phyloP scores from a whole-genome alignment of 2,113 vertebrate species.

The Dipodomys ordii region DNA sequence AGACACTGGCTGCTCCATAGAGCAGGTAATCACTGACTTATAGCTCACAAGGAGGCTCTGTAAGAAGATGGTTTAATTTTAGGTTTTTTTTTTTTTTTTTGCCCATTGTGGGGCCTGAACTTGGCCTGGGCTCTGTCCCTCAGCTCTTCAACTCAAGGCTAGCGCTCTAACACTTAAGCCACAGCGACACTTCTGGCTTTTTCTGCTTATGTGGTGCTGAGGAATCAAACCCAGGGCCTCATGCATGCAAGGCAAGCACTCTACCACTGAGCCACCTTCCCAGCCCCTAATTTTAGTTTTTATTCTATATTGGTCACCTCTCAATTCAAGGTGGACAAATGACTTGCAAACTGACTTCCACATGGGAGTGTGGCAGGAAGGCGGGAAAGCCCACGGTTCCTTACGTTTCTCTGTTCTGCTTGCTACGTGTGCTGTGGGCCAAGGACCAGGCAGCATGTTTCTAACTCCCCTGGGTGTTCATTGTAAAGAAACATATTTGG shows the following conservation, averaged over 20 bases:
- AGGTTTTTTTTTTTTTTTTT: neutral
- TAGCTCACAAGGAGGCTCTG: neutral
- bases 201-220: no score
- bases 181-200: no score
- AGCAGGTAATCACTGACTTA: neutral
- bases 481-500: neutral
- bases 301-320: neutral
- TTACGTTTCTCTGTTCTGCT: neutral
- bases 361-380: neutral
- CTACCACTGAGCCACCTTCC: no score
- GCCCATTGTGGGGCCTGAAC: no score
- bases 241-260: no score
- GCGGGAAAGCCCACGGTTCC: neutral
- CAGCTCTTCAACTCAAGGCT: no score
- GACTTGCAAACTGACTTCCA: neutral
- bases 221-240: no score
- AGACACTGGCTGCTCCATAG: neutral
- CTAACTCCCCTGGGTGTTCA: neutral
- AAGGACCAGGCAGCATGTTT: neutral
- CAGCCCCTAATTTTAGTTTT: no score
- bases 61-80: neutral
- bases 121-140: no score
- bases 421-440: fast-evolving
- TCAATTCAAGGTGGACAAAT: neutral
- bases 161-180: no score